Conservation (phyloP, 2,888 invertebrate species). For the Sphecodes monilicornis region DNA sequence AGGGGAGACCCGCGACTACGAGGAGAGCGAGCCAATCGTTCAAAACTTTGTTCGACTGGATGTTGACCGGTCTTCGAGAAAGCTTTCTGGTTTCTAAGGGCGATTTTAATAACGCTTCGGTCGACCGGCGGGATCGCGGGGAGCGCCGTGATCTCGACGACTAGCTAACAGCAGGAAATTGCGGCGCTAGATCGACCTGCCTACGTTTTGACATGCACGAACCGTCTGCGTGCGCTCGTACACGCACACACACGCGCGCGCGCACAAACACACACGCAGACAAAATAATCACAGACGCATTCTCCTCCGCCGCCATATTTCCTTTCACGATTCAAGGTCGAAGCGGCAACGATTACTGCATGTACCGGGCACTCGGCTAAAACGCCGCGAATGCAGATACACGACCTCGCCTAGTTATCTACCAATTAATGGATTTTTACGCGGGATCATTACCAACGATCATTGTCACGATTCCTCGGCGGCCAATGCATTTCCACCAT, state of each 20-base stretch:
- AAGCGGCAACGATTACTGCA: slow-evolving; percentile 41
- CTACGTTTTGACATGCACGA: slow-evolving; percentile 51
- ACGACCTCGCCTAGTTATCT: slow-evolving; percentile 16
- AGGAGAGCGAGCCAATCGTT: not conserved
- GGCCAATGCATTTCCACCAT: not conserved
- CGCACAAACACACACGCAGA: too few relatives aligned
- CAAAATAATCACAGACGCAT: slow-evolving; percentile 58
- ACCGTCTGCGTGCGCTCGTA: slow-evolving; percentile 43
- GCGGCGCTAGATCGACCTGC: slow-evolving; percentile 44
- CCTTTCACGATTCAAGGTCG: slow-evolving; percentile 71
- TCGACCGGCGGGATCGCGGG: not conserved
- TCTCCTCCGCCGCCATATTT: slow-evolving; percentile 64
- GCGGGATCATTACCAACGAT: not conserved
- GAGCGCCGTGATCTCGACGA: slow-evolving; percentile 24
- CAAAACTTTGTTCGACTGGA: not conserved
- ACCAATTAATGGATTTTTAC: slow-evolving; percentile 1
- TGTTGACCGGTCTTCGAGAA: not conserved
- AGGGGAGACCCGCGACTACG: not conserved
- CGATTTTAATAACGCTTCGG: slow-evolving; percentile 26
- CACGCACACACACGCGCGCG: not conserved
- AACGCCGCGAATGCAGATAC: slow-evolving; percentile 32
- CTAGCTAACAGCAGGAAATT: slow-evolving; percentile 54
- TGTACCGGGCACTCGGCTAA: slow-evolving; percentile 33
- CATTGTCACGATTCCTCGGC: not conserved
- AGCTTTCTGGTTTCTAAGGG: slow-evolving; percentile 2